phyloP scores from a whole-genome alignment of 2,797 vertebrate genomes.

The Coluber constrictor region DNA sequence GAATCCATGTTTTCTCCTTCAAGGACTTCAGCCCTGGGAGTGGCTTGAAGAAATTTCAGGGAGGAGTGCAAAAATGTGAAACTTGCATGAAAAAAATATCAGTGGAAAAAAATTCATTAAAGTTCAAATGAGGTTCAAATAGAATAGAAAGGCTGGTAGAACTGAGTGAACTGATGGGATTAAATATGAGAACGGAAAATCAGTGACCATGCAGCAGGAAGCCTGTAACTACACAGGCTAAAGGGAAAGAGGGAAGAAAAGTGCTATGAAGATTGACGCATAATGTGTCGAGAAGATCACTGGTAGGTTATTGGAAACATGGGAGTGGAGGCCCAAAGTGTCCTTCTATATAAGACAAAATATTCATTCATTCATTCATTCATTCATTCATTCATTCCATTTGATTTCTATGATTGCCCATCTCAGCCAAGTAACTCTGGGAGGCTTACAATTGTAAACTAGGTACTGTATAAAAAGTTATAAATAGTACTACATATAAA shows the following conservation, averaged over 20 bases:
- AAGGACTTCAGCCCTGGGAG: background rate
- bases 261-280: background rate
- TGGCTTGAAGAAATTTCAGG: background rate
- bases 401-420: background rate
- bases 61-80: background rate
- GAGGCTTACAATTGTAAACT: background rate
- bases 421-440: background rate
- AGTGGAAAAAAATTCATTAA: background rate
- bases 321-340: background rate
- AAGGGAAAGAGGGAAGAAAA: background rate
- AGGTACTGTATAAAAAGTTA: background rate
- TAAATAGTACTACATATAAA: background rate
- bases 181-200: background rate
- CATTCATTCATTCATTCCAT: background rate
- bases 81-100: background rate
- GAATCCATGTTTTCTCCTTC: background rate
- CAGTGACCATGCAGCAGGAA: background rate
- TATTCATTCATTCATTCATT: background rate
- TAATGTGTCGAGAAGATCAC: background rate
- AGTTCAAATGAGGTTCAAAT: background rate
- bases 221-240: background rate
- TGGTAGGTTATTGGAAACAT: background rate
- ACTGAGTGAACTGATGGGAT: background rate
- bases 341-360: background rate
- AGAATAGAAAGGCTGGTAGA: background rate